Base-by-base conservation (phyloP, 2,888 invertebrate species). In the Blastobasis lacticolella region DNA sequence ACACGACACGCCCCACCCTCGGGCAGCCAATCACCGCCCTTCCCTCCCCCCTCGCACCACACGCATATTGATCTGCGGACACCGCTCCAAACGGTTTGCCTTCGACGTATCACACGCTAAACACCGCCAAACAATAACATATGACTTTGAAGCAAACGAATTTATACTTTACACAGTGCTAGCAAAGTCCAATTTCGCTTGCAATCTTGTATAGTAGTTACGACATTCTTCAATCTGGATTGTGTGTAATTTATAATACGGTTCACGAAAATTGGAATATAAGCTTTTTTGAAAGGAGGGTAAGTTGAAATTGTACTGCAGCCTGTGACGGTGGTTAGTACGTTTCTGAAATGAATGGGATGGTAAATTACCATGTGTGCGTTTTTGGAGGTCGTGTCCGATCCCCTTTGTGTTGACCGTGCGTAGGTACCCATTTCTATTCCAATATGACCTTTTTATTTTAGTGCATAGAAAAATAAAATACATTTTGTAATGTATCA, bases 61-160 rank as follows among this genome's bases (percentile, higher is more conserved):
- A 86, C 88, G 84, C 87, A 88, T 89, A 88, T 89, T 86, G 89
- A 88, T 88, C 88, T 88, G 87, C 79, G 84, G 86, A 85, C 81
- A 77, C 70, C 74, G 81, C 80, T 80, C 81, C 77, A 84, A 81
- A 79, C 81, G 83, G 81, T 84, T 82, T 85, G 83, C 79, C 84
- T 86, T 87, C 87, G 86, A 87, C 87, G 86, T 87, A 87, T 87
- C 88, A 85, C 87, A 84, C 76, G 78, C 83, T 83, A 85, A 86
- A 85, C 83, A 85, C 76, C 75, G 81, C 75, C 83, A 83, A 86
- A 87, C 85, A 87, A 86, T 84, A 84, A 83, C 79, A 81, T 78
- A 77, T 78, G 79, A 58, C 5, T 57, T 62, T 38, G 9, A 48
- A 0, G 73, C 65, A 60, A 63, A 61, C 23, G 54, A 73, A 76